Evolutionary conservation across 2,113 vertebrate genomes (phyloP).

Genomic region (Proteles cristata): DNA sequence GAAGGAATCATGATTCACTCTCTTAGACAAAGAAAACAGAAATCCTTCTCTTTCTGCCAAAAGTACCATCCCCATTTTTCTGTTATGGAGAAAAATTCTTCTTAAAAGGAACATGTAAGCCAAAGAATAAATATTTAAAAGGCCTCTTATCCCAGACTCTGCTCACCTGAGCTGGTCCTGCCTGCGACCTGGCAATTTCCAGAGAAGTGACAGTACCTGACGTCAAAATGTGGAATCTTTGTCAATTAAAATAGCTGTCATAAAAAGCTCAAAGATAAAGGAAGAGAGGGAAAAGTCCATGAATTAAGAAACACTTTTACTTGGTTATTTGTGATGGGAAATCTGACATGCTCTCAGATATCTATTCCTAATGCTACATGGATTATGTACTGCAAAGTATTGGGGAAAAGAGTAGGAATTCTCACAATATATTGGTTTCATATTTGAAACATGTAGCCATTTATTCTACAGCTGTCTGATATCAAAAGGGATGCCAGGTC

Average conservation of each 20-base stretch:
- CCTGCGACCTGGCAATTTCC: neutral
- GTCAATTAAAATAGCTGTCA: neutral
- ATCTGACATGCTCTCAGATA: neutral
- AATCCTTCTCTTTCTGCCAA: neutral
- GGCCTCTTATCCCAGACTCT: neutral
- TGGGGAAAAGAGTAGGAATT: neutral
- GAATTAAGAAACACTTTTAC: neutral
- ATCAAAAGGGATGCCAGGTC: neutral
- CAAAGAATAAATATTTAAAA: neutral
- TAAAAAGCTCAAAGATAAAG: neutral
- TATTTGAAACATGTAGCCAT: neutral
- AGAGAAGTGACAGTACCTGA: neutral
- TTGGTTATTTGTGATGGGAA: neutral
- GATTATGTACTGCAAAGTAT: neutral
- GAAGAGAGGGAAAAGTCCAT: neutral
- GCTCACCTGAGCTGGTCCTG: neutral
- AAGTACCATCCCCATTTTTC: neutral
- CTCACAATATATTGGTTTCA: neutral
- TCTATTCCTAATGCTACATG: neutral
- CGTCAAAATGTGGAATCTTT: neutral
- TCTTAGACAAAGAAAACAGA: neutral
- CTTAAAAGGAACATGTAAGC: neutral
- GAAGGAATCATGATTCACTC: neutral
- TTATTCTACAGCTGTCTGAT: neutral
- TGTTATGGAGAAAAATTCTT: neutral